These are phyloP conservation scores for Setophaga petechia DNA, from an alignment of 2,113 vertebrate genomes.

Conservation along the genomic window DNA sequence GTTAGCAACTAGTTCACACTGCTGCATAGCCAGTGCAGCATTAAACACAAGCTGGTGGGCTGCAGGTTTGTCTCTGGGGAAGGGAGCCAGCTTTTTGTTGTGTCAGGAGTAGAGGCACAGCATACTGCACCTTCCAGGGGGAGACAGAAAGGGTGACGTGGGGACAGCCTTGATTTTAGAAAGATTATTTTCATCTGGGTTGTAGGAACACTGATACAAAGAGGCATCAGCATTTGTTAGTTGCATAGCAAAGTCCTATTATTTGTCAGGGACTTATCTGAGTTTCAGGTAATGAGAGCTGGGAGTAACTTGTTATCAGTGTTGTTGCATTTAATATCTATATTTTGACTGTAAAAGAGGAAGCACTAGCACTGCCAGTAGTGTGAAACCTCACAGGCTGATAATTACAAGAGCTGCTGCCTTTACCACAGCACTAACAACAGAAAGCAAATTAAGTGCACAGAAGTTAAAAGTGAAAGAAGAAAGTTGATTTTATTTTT, in stretches of 20 bases:
- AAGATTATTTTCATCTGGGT: neutral
- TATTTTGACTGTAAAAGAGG: neutral
- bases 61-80: neutral
- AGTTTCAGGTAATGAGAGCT: neutral
- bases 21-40: neutral
- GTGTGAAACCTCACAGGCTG: neutral
- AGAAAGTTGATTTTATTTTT: constrained; percentile 64
- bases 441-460: constrained; percentile 36
- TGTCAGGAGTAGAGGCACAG: neutral
- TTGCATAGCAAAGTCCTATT: neutral
- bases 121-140: neutral
- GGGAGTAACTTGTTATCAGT: neutral
- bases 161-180: neutral
- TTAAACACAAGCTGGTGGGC: neutral
- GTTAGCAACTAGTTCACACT: neutral
- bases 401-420: neutral
- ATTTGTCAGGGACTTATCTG: neutral
- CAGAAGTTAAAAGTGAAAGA: constrained; percentile 61
- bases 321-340: neutral
- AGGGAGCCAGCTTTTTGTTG: neutral
- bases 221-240: neutral
- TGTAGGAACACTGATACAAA: neutral
- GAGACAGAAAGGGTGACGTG: neutral
- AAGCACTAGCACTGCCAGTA: neutral
- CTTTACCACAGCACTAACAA: neutral